A percentile compares a stretch with the other conserved stretches of the same genome.
Evolutionary conservation across 2,888 invertebrate species (phyloP).

Genomic region (Xestia ashworthii): DNA sequence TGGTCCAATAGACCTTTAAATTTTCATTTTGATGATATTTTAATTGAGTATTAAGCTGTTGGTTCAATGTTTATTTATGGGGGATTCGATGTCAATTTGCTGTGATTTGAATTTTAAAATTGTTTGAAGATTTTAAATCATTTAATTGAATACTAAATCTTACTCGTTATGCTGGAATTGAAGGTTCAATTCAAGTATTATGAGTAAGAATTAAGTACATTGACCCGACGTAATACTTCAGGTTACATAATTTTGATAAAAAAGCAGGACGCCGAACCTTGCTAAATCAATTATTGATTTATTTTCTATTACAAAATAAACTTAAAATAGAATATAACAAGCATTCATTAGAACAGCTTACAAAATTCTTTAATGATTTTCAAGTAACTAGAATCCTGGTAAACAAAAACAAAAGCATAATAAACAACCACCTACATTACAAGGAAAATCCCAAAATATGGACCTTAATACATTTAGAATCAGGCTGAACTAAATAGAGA

Average conservation of each 20-base stretch:
- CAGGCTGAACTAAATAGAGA: conserved; percentile 36
- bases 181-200: background rate
- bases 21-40: conserved; percentile 28
- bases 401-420: conserved; percentile 6
- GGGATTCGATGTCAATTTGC: background rate
- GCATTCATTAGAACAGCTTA: background rate
- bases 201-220: background rate
- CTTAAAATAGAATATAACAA: background rate
- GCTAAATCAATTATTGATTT: background rate
- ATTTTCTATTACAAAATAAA: background rate
- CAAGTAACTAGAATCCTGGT: background rate
- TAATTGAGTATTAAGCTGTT: conserved; percentile 14
- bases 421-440: conserved; percentile 2
- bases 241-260: background rate
- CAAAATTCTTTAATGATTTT: background rate
- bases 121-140: background rate
- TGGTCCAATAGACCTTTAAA: conserved; percentile 46
- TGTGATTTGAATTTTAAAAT: background rate
- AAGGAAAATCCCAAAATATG: conserved; percentile 26
- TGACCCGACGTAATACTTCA: background rate
- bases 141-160: background rate
- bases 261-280: background rate
- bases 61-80: conserved; percentile 22
- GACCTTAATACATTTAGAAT: conserved; percentile 49
- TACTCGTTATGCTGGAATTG: too few relatives aligned